Base-by-base conservation (phyloP, 2,797 vertebrate species). In the Clamator glandarius region DNA sequence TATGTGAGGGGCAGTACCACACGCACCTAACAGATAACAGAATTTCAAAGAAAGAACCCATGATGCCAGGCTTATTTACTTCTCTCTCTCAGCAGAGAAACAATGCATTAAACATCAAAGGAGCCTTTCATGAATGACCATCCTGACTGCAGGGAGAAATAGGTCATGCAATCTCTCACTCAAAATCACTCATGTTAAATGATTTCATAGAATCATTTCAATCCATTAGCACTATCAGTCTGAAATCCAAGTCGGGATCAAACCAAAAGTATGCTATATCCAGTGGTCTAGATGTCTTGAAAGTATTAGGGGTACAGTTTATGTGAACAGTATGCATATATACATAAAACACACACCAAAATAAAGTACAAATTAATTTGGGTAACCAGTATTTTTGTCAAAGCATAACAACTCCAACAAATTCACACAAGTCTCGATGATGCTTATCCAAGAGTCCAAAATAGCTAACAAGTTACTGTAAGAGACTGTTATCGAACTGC, bases 331-430 rank as follows among this genome's bases (percentile, higher is more conserved):
- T 10, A 52, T 5, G 12, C 41, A 77, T 89, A 93, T 44, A 84
- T 70, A 73, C 33, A 62, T 5, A 69, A 16, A 79, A 48, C 41
- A 74, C 1, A 0, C 33, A 85, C 26, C 57, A 87, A 83, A 89
- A 85, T 68, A 86, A 92, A 91, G 50, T 44, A 44, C 18, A 33
- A n/a, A 62, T 44, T 80, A 92, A 77, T 79, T 51, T 52, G 18
- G 23, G 36, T 64, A 92, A 92, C 91, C 48, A 93, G 46, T 12
- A n/a, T 17, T 89, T 95, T 50, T 52, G 41, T 70, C 61, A 83
- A 91, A 95, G 51, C 83, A 18, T 18, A 44, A 44, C 42, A 72
- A 20, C 44, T 67, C 29, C 41, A 64, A 57, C 73, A 83, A 83
- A 85, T 92, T 83, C 91, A 80, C 68, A 92, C 51, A 70, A 85